A percentile compares a stretch with the other conserved stretches of the same genome.
These are phyloP conservation scores for Ispidina lecontei DNA, from an alignment of 2,797 vertebrate species.

Conservation along the genomic window DNA sequence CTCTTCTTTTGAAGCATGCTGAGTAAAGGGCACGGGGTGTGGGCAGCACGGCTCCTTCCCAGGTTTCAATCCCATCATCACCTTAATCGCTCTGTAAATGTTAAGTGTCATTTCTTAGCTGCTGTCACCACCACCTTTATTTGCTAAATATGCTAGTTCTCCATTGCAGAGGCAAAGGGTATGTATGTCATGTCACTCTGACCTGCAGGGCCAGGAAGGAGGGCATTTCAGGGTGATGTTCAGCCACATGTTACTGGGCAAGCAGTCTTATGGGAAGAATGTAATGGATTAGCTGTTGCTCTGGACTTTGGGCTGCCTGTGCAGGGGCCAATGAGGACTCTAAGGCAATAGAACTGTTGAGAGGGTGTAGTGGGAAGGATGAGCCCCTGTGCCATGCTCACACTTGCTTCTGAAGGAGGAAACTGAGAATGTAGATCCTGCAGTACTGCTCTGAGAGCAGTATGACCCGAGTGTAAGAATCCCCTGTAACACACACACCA, in stretches of 20 bases:
- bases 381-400: not conserved
- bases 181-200: not conserved
- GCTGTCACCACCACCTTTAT: slow-evolving; percentile 43
- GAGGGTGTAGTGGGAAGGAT: not conserved
- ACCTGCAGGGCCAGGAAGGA: not conserved
- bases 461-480: not conserved
- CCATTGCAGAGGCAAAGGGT: slow-evolving; percentile 19
- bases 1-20: slow-evolving; percentile 37
- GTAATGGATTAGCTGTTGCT: not conserved
- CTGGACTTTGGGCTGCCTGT: not conserved
- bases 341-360: not conserved
- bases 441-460: not conserved
- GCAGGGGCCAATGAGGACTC: not conserved
- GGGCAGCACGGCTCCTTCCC: slow-evolving; percentile 31
- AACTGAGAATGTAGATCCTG: not conserved
- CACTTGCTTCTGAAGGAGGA: not conserved
- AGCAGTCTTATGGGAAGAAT: not conserved
- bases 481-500: not conserved
- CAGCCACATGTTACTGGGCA: not conserved
- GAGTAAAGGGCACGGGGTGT: not conserved
- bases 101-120: slow-evolving; percentile 18
- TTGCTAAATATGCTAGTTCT: slow-evolving; percentile 29
- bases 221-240: not conserved
- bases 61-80: not conserved
- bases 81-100: slow-evolving; percentile 55